These are phyloP conservation scores for Hydraecia micacea DNA, from an alignment of 2,888 invertebrate genomes.

Conservation along the genomic window DNA sequence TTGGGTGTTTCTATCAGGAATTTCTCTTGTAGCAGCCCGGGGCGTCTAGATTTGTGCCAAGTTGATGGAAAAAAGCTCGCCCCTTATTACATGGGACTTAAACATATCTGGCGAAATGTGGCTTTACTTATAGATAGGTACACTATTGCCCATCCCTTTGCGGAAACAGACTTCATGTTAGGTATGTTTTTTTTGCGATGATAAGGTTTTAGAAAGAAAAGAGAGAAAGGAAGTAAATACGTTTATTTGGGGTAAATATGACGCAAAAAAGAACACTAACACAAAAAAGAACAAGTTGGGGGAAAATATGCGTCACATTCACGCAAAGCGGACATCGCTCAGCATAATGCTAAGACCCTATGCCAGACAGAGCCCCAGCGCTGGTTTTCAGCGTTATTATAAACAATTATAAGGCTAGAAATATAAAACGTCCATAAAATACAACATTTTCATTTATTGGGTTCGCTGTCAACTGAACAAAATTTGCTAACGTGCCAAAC, in stretches of 20 bases:
- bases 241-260: not conserved
- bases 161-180: not conserved
- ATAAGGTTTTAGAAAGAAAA: not conserved
- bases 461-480: conserved; percentile 31
- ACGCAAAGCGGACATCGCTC: not conserved
- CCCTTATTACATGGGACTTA: not conserved
- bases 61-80: not conserved
- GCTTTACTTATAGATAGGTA: not conserved
- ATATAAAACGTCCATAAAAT: conserved; percentile 2
- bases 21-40: not conserved
- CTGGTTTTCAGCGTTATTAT: not conserved
- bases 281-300: not conserved
- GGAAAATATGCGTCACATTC: not conserved
- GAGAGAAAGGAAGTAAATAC: too few relatives aligned
- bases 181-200: not conserved
- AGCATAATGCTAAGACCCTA: not conserved
- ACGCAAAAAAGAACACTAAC: not conserved
- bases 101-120: not conserved
- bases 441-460: conserved; percentile 28
- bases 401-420: not conserved
- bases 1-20: not conserved
- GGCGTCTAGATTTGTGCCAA: not conserved
- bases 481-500: conserved; percentile 52
- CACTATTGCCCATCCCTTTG: too few relatives aligned
- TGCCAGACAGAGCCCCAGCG: not conserved